Evolutionary conservation across 2,113 vertebrate genomes (phyloP).

Genomic region (Festucalex cinctus): DNA sequence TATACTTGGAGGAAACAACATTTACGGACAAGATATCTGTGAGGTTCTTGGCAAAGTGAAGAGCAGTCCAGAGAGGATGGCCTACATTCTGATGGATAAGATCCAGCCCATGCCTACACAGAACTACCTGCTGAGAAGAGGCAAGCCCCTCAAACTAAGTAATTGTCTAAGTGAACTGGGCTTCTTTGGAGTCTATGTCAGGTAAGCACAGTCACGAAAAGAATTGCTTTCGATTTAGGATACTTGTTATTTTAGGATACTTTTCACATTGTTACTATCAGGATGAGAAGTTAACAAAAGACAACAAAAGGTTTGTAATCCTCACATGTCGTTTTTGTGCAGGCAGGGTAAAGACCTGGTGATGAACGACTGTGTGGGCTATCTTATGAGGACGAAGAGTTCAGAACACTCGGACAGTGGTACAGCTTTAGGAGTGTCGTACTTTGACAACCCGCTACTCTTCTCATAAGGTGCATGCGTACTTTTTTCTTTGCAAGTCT

Average conservation of each 20-base stretch:
- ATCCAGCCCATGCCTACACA: constrained; percentile 74
- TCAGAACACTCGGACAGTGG: constrained; percentile 83
- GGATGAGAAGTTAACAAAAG: not conserved
- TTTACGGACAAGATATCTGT: constrained; percentile 86
- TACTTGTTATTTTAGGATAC: not conserved
- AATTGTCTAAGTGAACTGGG: constrained; percentile 88
- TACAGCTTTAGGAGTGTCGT: constrained; percentile 86
- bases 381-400: constrained; percentile 92
- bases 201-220: constrained; percentile 46
- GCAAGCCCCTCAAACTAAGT: constrained; percentile 61
- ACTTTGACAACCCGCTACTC: constrained; percentile 87
- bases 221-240: not conserved
- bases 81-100: constrained; percentile 97
- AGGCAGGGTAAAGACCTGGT: constrained; percentile 80
- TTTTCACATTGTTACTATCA: not conserved
- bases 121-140: constrained; percentile 81
- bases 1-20: constrained; percentile 82
- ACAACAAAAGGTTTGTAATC: not conserved
- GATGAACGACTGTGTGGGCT: constrained; percentile 82
- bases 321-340: constrained; percentile 11
- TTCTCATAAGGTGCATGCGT: constrained; percentile 59
- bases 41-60: constrained; percentile 76
- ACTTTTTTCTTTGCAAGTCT: not conserved
- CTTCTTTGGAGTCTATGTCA: constrained; percentile 87
- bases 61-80: constrained; percentile 78